phyloP scores from a whole-genome alignment of 2,797 vertebrate genomes.

The Cirrhinus molitorella region DNA sequence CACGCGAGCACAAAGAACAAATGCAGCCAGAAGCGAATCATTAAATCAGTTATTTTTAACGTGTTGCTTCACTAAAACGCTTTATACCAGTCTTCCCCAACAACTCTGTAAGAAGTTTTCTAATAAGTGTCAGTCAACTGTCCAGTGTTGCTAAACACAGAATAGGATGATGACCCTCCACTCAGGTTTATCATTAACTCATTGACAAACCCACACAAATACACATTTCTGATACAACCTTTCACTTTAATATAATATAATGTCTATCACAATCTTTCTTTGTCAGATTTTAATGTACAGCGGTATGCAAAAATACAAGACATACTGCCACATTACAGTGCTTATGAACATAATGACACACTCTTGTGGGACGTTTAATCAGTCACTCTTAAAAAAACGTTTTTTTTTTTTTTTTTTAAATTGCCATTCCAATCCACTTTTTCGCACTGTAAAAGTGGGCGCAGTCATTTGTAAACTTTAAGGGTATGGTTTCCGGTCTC shows the following conservation, averaged over 20 bases:
- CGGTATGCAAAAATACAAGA: neutral
- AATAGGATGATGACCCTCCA: conserved; percentile 44
- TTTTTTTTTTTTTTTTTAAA: too few species aligned
- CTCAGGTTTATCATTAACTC: conserved; percentile 64
- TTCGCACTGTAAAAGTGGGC: too few species aligned
- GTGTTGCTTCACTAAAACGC: neutral
- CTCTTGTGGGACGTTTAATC: neutral
- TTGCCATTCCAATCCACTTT: neutral
- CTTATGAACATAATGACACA: neutral
- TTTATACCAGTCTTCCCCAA: neutral
- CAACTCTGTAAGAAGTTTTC: neutral
- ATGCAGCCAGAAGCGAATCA: conserved; percentile 38
- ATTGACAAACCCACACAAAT: conserved; percentile 8
- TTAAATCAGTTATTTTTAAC: neutral
- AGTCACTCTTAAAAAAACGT: neutral
- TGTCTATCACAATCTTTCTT: neutral
- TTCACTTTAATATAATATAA: neutral
- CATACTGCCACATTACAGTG: neutral
- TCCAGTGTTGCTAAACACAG: conserved; percentile 43
- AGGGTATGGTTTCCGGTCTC: too few species aligned
- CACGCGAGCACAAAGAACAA: conserved; percentile 43
- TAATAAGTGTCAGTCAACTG: conserved; percentile 2
- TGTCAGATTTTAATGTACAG: neutral
- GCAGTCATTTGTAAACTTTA: too few species aligned
- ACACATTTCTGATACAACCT: neutral